Conservation (phyloP, 2,113 vertebrate genomes). For the Fulmarus glacialis region DNA sequence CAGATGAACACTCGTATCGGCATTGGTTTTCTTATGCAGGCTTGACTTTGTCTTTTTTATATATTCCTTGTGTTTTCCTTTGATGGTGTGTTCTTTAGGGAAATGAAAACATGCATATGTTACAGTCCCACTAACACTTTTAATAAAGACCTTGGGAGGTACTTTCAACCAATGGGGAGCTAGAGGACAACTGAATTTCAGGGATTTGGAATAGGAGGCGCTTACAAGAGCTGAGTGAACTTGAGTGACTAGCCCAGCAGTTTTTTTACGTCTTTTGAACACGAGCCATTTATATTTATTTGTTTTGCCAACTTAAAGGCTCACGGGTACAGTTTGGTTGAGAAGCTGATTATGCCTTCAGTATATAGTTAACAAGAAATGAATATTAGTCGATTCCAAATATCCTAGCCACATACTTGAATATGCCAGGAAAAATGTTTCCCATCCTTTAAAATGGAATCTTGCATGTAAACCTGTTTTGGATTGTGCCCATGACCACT, state of each 20-base stretch:
- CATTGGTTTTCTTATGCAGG: fast-evolving
- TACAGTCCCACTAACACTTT: fast-evolving
- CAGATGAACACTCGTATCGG: not conserved
- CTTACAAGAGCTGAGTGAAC: not conserved
- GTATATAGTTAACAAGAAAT: not conserved
- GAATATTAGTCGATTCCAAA: not conserved
- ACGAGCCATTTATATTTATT: not conserved
- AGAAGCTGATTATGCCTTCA: not conserved
- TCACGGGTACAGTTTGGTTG: not conserved
- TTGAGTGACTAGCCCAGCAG: not conserved
- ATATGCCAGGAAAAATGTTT: fast-evolving
- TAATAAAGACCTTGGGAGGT: not conserved
- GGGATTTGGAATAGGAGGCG: fast-evolving
- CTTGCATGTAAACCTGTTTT: not conserved
- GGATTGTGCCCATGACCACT: not conserved
- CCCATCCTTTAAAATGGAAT: not conserved
- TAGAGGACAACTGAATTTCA: not conserved
- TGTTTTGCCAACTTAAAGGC: not conserved
- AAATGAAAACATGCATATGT: fast-evolving
- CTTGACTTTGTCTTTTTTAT: not conserved
- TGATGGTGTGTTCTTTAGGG: not conserved
- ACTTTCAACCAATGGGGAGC: not conserved
- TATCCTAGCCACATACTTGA: not conserved
- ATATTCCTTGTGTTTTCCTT: not conserved
- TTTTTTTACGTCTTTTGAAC: not conserved